Base-by-base conservation (phyloP, 1,140 invertebrate species). In the Cephus cinctus region DNA sequence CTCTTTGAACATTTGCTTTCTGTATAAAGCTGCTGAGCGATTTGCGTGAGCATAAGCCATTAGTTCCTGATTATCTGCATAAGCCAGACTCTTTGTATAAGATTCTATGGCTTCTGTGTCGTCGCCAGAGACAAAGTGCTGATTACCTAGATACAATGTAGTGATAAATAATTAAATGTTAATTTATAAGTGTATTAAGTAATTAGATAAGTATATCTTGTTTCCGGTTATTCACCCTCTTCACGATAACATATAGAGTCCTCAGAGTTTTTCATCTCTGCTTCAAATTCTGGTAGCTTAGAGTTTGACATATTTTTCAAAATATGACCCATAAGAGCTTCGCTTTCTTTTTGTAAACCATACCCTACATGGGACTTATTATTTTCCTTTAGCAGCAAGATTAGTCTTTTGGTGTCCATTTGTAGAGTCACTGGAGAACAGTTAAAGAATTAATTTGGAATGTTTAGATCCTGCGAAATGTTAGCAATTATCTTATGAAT, bases 11-110 rank as follows among this genome's bases (percentile, higher is more conserved):
- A 75, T 47, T 43, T 75, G 48, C 43, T 71, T 71, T 43, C 73
- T 61, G 30, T 77, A 78, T 0, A 78, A 54, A 16, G 75, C 76
- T 1, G 77, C 77, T 3, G 77, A 79, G 15, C 77, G 67, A 57
- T 79, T 79, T 4, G 76, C 76, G 43, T 70, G 50, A 5, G 74
- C 74, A 14, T 75, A 56, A 0, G 73, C 61, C 64, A 68, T 73
- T 15, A 68, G 56, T 47, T 74, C 52, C 3, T 68, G 44, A 4
- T 50, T 61, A 16, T 57, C 52, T 3, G 75, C 72, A 22, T 68
- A 77, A 2, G 73, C 74, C 4, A 77, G 47, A 42, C 73, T 75
- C 46, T 65, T 64, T 2, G 73, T 69, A 20, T 76, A 77, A 42
- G 57, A 65, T 45, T 75, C 69, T 9, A 77, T 74, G 16, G 75